Conservation (phyloP, 2,888 invertebrate species). For the Microplitis deprimator region DNA sequence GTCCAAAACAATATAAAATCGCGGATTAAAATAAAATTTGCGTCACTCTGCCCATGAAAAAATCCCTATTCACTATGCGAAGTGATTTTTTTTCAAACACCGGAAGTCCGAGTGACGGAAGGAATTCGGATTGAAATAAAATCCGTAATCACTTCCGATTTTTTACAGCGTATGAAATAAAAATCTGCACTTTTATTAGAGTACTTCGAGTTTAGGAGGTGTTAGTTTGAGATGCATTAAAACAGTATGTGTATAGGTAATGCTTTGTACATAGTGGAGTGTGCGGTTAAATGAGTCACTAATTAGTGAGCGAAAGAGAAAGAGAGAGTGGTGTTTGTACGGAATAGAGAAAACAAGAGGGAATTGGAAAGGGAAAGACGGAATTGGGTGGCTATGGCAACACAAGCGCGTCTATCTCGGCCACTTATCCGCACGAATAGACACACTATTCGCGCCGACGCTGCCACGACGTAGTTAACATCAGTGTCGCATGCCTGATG, state of each 20-base stretch:
- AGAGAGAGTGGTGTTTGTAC: slow-evolving; percentile 27
- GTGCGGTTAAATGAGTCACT: slow-evolving; percentile 23
- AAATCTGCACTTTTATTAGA: background rate
- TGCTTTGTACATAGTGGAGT: slow-evolving; percentile 12
- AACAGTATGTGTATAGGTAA: background rate
- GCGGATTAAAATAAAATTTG: no score
- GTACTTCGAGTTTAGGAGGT: background rate
- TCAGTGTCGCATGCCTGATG: slow-evolving; percentile 43
- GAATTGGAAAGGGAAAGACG: slow-evolving; percentile 29
- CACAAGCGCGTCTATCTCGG: slow-evolving; percentile 36
- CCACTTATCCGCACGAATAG: slow-evolving; percentile 44
- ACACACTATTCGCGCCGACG: slow-evolving; percentile 34
- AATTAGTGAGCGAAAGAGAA: slow-evolving; percentile 30
- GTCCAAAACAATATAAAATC: no score
- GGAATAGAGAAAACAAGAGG: slow-evolving; percentile 5
- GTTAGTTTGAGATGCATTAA: background rate
- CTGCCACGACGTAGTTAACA: slow-evolving; percentile 34
- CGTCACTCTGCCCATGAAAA: no score
- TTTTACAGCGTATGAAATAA: background rate
- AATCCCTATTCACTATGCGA: no score
- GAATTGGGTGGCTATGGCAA: slow-evolving; percentile 27
- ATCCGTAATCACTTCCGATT: no score
- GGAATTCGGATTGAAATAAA: no score
- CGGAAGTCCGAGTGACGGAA: no score
- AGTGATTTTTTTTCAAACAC: no score